Conservation (phyloP, 2,888 invertebrate genomes). For the Enoplolaimus lenunculus region DNA sequence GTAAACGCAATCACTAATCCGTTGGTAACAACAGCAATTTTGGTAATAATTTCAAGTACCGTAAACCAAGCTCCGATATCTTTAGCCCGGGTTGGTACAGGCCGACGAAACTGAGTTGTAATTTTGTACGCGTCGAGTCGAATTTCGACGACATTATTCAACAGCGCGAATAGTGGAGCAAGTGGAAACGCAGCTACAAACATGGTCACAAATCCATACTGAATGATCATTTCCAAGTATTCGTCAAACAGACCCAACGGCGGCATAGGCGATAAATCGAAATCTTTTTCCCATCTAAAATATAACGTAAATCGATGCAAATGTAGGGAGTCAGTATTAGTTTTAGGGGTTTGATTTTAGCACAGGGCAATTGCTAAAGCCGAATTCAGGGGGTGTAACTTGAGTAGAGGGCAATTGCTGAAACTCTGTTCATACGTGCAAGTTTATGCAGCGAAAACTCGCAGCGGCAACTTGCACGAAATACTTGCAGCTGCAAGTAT, state of each 20-base stretch:
- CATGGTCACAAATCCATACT: constrained; percentile 89
- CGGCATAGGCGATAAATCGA: constrained; percentile 2
- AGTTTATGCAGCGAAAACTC: too few species aligned
- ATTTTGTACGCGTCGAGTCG: constrained; percentile 80
- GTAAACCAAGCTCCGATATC: constrained; percentile 49
- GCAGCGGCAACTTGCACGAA: too few species aligned
- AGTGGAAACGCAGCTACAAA: constrained; percentile 57
- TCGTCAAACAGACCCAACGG: constrained; percentile 63
- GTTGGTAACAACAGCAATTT: constrained; percentile 78
- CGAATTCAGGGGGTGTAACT: too few species aligned
- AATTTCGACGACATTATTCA: constrained; percentile 88
- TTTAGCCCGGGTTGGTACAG: constrained; percentile 44
- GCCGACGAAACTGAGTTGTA: constrained; percentile 64
- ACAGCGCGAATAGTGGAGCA: constrained; percentile 61
- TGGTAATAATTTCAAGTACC: constrained; percentile 75
- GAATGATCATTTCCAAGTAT: constrained; percentile 88
- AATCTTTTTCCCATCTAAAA: constrained; percentile 18
- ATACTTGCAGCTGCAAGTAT: too few species aligned
- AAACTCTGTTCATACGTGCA: too few species aligned
- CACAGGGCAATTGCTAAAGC: too few species aligned
- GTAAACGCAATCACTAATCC: constrained; percentile 92
- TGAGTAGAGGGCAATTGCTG: too few species aligned
- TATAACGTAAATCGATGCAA: background rate
- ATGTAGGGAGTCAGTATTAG: too few species aligned
- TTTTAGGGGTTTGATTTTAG: too few species aligned